Conservation (phyloP, 2,797 vertebrate genomes). For the Catostomus latipinnis region DNA sequence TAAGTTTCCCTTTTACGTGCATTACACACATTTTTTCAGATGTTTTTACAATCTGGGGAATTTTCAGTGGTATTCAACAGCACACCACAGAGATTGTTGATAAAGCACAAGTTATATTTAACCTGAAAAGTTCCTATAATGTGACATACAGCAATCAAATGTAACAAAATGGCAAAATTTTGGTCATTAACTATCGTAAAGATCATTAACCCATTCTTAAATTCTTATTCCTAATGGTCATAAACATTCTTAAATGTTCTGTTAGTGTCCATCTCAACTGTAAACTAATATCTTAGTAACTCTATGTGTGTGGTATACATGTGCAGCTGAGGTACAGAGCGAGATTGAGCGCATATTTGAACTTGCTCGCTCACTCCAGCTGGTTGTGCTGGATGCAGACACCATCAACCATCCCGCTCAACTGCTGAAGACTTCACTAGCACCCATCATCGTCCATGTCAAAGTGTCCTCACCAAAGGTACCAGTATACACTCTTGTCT, state of each 20-base stretch:
- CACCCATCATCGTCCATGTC: slow-evolving; percentile 95
- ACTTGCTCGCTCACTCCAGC: slow-evolving; percentile 92
- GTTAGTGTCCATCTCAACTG: slow-evolving; percentile 4
- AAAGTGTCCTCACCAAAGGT: slow-evolving; percentile 99
- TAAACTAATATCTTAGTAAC: neutral
- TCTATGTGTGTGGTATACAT: slow-evolving; percentile 25
- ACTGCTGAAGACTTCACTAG: slow-evolving; percentile 95
- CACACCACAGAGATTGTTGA: no score
- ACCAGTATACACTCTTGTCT: slow-evolving; percentile 39
- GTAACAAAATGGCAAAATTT: neutral
- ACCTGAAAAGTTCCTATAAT: neutral
- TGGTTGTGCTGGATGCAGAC: slow-evolving; percentile 95
- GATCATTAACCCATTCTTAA: no score
- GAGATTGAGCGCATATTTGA: slow-evolving; percentile 98
- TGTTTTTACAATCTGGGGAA: neutral
- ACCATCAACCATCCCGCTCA: slow-evolving; percentile 97
- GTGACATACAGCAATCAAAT: neutral
- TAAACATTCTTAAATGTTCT: neutral
- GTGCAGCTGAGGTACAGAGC: slow-evolving; percentile 94
- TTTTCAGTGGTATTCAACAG: no score
- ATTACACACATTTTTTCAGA: no score
- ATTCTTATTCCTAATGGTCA: no score
- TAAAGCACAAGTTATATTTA: neutral
- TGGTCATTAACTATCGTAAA: no score
- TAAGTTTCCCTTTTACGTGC: no score